Conservation (phyloP, 2,797 vertebrate genomes). For the Urophycis tenuis region DNA sequence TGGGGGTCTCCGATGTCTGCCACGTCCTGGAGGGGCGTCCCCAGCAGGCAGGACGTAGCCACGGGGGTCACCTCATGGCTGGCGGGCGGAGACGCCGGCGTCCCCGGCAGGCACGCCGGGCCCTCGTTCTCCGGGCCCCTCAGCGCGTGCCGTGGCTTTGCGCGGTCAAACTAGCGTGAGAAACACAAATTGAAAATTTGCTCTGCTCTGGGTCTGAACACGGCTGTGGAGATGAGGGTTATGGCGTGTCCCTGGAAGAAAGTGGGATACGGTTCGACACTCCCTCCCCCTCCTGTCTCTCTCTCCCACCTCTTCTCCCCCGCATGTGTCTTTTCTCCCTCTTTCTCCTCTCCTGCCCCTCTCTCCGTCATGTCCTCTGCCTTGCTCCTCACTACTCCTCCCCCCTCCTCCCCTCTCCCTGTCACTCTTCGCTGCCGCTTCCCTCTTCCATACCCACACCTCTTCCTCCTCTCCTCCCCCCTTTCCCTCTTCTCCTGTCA, state of each 20-base stretch:
- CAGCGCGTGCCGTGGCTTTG: too few species aligned
- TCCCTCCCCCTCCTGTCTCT: not conserved
- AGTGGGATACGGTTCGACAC: slow-evolving; percentile 26
- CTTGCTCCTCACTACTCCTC: not conserved
- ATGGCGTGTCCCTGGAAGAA: slow-evolving; percentile 17
- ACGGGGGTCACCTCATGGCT: too few species aligned
- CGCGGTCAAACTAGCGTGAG: too few species aligned
- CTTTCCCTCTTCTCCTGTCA: not conserved
- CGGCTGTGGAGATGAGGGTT: too few species aligned
- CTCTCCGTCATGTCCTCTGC: not conserved
- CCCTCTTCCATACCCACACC: not conserved
- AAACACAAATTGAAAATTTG: too few species aligned
- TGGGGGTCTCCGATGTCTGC: too few species aligned
- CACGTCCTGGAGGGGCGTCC: too few species aligned
- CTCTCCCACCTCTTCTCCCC: not conserved
- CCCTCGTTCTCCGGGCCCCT: too few species aligned
- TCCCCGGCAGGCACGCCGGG: too few species aligned
- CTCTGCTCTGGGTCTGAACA: too few species aligned
- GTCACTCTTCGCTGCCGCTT: not conserved
- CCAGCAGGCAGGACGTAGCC: too few species aligned
- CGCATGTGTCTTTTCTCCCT: slow-evolving; percentile 3
- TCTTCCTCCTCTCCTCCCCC: not conserved
- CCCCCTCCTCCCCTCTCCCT: not conserved
- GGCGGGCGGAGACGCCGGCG: too few species aligned
- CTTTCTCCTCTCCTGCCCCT: not conserved